Evolutionary conservation across 1,140 invertebrate genomes (phyloP).

Genomic region (Zaprionus inermis): DNA sequence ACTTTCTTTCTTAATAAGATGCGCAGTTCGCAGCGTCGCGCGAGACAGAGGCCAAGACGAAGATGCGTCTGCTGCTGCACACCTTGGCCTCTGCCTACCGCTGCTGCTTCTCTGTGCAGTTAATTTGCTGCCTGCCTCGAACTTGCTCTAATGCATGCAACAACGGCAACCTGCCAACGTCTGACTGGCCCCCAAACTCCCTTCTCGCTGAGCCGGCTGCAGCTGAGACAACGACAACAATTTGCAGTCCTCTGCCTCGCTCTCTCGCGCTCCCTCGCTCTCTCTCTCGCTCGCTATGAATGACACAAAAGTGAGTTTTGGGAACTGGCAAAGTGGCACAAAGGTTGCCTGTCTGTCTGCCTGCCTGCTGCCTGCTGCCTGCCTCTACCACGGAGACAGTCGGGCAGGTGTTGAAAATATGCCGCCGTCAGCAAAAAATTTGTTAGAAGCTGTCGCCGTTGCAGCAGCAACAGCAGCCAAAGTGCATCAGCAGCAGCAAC

Average conservation of each 20-base stretch:
- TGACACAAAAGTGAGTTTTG: conserved; percentile 82
- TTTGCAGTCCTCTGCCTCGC: conserved; percentile 65
- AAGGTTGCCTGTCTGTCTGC: conserved; percentile 68
- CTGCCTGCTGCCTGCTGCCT: conserved; percentile 11
- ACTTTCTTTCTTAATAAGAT: conserved; percentile 83
- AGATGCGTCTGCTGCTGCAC: conserved; percentile 37
- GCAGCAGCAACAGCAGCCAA: conserved; percentile 7
- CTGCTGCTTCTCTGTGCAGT: conserved; percentile 55
- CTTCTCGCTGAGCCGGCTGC: conserved; percentile 26
- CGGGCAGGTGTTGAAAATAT: conserved; percentile 80
- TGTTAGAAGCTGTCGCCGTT: conserved; percentile 44
- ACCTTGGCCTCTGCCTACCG: conserved; percentile 26
- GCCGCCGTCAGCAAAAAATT: conserved; percentile 65
- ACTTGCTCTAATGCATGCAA: conserved; percentile 82
- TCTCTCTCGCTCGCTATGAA: conserved; percentile 18
- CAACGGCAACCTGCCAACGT: conserved; percentile 33
- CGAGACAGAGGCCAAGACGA: conserved; percentile 16
- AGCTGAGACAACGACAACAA: conserved; percentile 64
- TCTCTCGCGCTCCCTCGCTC: conserved; percentile 9
- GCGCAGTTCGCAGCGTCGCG: conserved; percentile 62
- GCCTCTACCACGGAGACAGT: conserved; percentile 52
- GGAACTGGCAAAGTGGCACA: conserved; percentile 81
- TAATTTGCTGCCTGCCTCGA: conserved; percentile 76
- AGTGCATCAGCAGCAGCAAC: conserved; percentile 25
- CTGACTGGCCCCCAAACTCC: conserved; percentile 1